Evolutionary conservation across 2,888 invertebrate genomes (phyloP).

Genomic region (Eurytoma californica): DNA sequence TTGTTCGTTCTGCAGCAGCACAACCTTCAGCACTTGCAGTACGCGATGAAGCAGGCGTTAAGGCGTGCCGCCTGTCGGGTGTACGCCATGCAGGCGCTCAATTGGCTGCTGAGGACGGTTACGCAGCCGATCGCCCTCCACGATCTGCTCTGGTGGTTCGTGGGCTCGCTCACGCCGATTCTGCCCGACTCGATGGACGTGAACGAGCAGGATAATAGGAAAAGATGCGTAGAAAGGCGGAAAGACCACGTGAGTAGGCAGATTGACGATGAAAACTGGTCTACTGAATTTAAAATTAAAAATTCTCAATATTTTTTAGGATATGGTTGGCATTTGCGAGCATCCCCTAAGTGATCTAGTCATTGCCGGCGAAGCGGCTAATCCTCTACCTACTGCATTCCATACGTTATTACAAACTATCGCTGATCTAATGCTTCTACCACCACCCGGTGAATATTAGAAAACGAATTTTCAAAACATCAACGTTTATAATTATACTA

Average conservation of each 20-base stretch:
- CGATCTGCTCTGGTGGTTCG: constrained; percentile 98
- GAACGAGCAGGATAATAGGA: constrained; percentile 77
- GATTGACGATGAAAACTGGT: background rate
- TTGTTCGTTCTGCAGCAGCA: constrained; percentile 90
- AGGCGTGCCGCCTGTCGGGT: constrained; percentile 88
- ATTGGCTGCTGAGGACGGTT: constrained; percentile 94
- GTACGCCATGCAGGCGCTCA: constrained; percentile 94
- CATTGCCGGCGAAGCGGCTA: constrained; percentile 83
- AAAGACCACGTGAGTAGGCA: constrained; percentile 71
- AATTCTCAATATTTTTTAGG: constrained; percentile 68
- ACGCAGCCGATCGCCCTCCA: constrained; percentile 94
- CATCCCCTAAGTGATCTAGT: constrained; percentile 88
- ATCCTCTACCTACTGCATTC: constrained; percentile 84
- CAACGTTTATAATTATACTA: background rate
- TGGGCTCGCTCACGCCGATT: constrained; percentile 85
- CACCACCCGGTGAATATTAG: constrained; percentile 82
- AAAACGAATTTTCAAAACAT: no score
- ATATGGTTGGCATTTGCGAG: constrained; percentile 80
- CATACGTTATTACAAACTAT: constrained; percentile 93
- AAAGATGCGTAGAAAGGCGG: constrained; percentile 67
- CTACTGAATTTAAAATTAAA: constrained; percentile 18
- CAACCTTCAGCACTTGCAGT: constrained; percentile 88
- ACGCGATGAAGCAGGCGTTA: constrained; percentile 92
- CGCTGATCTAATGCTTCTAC: constrained; percentile 91
- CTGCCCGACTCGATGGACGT: constrained; percentile 71